Conservation (phyloP, 2,113 vertebrate species). For the Ageneiosus marmoratus region DNA sequence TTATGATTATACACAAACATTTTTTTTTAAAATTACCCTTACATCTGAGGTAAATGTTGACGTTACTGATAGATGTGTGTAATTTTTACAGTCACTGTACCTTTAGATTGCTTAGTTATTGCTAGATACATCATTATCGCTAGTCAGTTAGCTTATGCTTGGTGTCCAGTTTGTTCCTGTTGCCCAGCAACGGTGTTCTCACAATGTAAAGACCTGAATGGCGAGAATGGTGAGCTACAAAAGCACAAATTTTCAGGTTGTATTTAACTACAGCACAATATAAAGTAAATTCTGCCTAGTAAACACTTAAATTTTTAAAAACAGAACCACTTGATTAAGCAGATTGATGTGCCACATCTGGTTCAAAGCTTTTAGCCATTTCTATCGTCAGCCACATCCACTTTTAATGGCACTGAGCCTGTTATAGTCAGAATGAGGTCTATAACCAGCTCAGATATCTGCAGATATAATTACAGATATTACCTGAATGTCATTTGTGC, state of each 20-base stretch:
- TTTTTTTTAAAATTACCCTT: background rate
- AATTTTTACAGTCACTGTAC: background rate
- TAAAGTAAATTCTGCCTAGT: background rate
- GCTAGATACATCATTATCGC: background rate
- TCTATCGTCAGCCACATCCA: background rate
- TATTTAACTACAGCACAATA: background rate
- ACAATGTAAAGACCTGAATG: background rate
- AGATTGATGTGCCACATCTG: background rate
- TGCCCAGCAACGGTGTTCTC: background rate
- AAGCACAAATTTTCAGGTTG: background rate
- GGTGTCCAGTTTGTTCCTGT: background rate
- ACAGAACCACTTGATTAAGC: background rate
- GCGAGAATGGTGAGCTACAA: background rate
- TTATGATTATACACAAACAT: background rate
- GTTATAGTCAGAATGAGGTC: background rate
- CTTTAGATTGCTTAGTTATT: background rate
- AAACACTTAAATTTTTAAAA: background rate
- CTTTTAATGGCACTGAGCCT: conserved; percentile 15
- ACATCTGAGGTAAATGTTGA: conserved; percentile 1
- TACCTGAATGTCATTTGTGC: conserved; percentile 47
- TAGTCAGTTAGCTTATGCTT: background rate
- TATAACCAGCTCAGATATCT: conserved; percentile 21
- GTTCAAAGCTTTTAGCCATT: background rate
- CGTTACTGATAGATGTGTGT: too few relatives aligned
- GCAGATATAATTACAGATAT: conserved; percentile 38